Percentiles rank a stretch among this genome's conserved stretches.
Evolutionary conservation across 2,113 vertebrate genomes (phyloP).

Genomic region (Anoura caudifer): DNA sequence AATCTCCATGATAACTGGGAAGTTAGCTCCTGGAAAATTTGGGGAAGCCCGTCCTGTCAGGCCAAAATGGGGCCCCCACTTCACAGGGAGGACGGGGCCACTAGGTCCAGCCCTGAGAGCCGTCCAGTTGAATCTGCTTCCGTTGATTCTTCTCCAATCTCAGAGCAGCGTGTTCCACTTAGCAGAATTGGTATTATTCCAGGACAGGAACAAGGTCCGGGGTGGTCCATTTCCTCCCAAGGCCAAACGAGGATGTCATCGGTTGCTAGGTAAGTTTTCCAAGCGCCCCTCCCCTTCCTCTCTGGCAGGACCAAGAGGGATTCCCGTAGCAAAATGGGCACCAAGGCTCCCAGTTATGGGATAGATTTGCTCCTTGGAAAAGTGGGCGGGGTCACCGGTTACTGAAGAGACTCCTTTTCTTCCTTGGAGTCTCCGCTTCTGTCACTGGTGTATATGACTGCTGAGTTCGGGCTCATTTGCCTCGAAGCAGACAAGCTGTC

Average conservation of each 20-base stretch:
- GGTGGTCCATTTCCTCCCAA: not conserved
- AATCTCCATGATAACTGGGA: not conserved
- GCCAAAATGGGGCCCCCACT: not conserved
- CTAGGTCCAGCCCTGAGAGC: not conserved
- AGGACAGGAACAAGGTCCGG: not conserved
- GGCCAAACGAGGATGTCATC: not conserved
- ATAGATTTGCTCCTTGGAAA: not conserved
- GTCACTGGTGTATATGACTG: rapidly evolving
- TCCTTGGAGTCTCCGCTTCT: rapidly evolving
- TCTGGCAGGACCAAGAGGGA: not conserved
- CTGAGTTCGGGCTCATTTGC: rapidly evolving
- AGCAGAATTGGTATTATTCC: not conserved
- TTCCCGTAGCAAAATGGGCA: not conserved
- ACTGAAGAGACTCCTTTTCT: not conserved
- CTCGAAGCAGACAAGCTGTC: rapidly evolving
- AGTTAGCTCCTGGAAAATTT: not conserved
- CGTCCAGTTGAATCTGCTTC: not conserved
- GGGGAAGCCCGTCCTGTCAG: not conserved
- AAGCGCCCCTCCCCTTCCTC: not conserved
- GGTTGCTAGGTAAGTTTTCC: not conserved
- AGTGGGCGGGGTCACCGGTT: not conserved
- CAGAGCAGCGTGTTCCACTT: not conserved
- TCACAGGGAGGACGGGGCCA: not conserved
- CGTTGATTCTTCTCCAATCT: not conserved
- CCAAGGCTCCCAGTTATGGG: rapidly evolving